Conservation (phyloP, 2,113 vertebrate species). For the Menidia beryllina region DNA sequence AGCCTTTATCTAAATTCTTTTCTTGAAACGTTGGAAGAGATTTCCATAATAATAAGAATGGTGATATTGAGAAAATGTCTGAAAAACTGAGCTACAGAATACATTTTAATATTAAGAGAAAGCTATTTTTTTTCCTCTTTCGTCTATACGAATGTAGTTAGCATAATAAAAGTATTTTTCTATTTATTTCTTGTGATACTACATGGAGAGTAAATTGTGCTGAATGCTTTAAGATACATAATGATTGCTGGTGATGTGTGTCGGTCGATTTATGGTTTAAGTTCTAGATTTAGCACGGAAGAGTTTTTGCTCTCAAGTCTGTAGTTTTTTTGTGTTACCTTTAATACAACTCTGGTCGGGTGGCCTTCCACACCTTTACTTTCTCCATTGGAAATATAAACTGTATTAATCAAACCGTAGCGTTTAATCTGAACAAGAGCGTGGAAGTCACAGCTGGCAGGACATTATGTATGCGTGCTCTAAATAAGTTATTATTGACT, state of each 20-base stretch:
- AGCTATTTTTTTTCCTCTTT: too few relatives aligned
- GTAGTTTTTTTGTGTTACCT: background rate
- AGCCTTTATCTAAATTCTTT: too few relatives aligned
- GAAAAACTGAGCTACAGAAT: too few relatives aligned
- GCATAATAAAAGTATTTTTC: too few relatives aligned
- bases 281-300: background rate
- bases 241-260: background rate
- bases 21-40: too few relatives aligned
- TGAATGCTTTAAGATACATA: background rate
- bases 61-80: too few relatives aligned
- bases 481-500: constrained; percentile 30
- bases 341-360: background rate
- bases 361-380: background rate
- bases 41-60: too few relatives aligned
- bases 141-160: too few relatives aligned
- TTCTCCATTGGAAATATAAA: background rate
- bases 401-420: too few relatives aligned
- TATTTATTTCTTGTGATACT: background rate
- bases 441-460: constrained; percentile 11
- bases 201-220: background rate
- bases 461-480: constrained; percentile 10
- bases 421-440: background rate
- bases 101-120: too few relatives aligned
- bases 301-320: background rate
- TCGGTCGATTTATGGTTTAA: background rate